Conservation (phyloP, 2,113 vertebrate species). For the Istiophorus platypterus region DNA sequence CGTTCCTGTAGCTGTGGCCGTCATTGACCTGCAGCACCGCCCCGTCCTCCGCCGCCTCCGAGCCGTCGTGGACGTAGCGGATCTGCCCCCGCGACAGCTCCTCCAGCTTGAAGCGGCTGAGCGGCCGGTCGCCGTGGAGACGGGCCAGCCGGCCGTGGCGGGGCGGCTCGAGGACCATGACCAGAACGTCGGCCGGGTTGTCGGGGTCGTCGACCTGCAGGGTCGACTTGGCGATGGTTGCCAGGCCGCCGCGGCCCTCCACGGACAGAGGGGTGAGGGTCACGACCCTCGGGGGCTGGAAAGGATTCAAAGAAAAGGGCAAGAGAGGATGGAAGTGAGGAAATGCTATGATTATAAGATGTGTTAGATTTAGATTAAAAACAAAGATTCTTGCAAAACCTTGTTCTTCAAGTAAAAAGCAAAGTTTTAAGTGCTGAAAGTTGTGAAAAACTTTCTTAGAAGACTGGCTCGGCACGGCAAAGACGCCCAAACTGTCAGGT, state of each 20-base stretch:
- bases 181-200: constrained; percentile 89
- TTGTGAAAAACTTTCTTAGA: not conserved
- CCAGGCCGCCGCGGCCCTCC: constrained; percentile 71
- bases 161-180: constrained; percentile 88
- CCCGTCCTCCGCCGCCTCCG: constrained; percentile 78
- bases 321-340: constrained; percentile 23
- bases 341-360: not conserved
- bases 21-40: constrained; percentile 90
- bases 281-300: constrained; percentile 88
- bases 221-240: constrained; percentile 82
- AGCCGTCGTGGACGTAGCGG: constrained; percentile 90
- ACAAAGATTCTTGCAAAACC: too few species aligned
- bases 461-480: not conserved
- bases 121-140: constrained; percentile 46
- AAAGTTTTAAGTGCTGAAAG: not conserved
- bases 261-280: constrained; percentile 85
- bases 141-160: constrained; percentile 85
- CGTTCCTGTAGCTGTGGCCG: constrained; percentile 90
- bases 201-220: constrained; percentile 91
- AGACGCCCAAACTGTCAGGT: constrained; percentile 22
- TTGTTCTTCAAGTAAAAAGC: not conserved
- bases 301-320: constrained; percentile 67
- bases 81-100: constrained; percentile 86
- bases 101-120: constrained; percentile 83
- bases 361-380: too few species aligned